Percentiles rank a stretch among this genome's conserved stretches.
phyloP scores from a whole-genome alignment of 2,888 invertebrate genomes.

The Poecilus cupreus region DNA sequence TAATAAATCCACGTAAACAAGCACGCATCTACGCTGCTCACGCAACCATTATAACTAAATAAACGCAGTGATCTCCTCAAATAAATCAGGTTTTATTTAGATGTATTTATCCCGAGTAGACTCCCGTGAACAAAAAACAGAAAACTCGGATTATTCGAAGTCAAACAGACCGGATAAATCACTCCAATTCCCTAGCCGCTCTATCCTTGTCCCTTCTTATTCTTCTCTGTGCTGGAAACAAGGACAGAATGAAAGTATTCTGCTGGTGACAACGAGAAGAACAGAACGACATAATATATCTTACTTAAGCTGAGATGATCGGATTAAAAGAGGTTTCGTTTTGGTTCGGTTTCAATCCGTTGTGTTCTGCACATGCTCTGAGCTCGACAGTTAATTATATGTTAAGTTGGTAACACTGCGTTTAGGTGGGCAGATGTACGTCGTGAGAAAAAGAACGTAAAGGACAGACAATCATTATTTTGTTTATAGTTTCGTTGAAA shows the following conservation, averaged over 20 bases:
- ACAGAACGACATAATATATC: constrained; percentile 58
- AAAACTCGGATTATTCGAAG: constrained; percentile 67
- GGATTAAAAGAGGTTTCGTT: constrained; percentile 52
- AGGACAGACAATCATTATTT: constrained; percentile 25
- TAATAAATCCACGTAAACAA: constrained; percentile 9
- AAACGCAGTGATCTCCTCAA: constrained; percentile 43
- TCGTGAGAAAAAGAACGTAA: constrained; percentile 22
- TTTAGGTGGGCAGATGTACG: constrained; percentile 6
- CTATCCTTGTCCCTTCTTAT: not conserved
- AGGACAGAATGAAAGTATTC: not conserved
- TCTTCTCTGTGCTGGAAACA: constrained; percentile 1
- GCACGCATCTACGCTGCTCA: not conserved
- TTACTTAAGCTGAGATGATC: constrained; percentile 56
- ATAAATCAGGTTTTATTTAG: constrained; percentile 65
- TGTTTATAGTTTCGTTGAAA: constrained; percentile 38
- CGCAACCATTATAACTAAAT: constrained; percentile 52
- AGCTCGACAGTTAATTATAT: constrained; percentile 53
- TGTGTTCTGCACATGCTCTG: constrained; percentile 26
- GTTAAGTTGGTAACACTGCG: constrained; percentile 46
- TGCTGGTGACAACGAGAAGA: constrained; percentile 58
- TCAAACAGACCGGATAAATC: constrained; percentile 64
- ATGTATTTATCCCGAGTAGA: constrained; percentile 61
- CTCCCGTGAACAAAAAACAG: constrained; percentile 65
- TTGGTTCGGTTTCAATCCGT: constrained; percentile 34
- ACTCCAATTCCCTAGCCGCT: constrained; percentile 35